Percentiles rank a stretch among this genome's conserved stretches.
Evolutionary conservation across 35 echinoderm and acorn worm species (phyloP).

Genomic region (Strongylocentrotus purpuratus): DNA sequence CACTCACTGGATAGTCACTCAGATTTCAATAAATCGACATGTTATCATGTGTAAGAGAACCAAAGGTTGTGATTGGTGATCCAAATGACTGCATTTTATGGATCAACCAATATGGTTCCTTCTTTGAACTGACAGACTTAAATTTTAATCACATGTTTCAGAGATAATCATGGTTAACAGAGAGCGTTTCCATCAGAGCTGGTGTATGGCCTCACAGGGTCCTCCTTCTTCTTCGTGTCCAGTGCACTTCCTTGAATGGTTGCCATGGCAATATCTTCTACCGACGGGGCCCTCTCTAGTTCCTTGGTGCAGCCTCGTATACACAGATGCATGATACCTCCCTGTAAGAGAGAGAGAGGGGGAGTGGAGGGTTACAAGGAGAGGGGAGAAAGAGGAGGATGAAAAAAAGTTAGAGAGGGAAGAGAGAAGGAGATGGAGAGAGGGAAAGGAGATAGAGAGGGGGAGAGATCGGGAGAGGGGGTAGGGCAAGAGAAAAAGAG

Average conservation of each 20-base stretch:
- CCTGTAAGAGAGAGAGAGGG: constrained; percentile 49
- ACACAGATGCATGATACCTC: constrained; percentile 77
- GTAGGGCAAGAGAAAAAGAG: no score
- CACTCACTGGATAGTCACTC: no score
- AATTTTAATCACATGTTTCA: neutral
- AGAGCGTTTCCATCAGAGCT: constrained; percentile 65
- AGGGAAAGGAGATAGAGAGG: no score
- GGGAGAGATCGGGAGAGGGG: no score
- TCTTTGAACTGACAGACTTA: neutral
- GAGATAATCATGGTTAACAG: constrained; percentile 30
- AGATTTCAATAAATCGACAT: no score
- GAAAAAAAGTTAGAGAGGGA: neutral
- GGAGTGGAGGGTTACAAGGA: no score
- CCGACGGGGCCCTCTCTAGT: constrained; percentile 22
- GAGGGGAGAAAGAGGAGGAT: neutral
- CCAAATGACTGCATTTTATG: no score
- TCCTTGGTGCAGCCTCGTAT: constrained; percentile 72
- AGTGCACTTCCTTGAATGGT: constrained; percentile 58
- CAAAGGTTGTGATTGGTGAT: no score
- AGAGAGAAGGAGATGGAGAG: neutral
- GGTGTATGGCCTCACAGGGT: constrained; percentile 49
- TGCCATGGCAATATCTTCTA: constrained; percentile 71
- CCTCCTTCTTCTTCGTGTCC: constrained; percentile 30
- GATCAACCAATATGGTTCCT: neutral
- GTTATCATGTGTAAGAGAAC: no score